These are phyloP conservation scores for Imbricaverruca yamaguchii DNA, from an alignment of 2,888 invertebrate genomes.

Conservation along the genomic window DNA sequence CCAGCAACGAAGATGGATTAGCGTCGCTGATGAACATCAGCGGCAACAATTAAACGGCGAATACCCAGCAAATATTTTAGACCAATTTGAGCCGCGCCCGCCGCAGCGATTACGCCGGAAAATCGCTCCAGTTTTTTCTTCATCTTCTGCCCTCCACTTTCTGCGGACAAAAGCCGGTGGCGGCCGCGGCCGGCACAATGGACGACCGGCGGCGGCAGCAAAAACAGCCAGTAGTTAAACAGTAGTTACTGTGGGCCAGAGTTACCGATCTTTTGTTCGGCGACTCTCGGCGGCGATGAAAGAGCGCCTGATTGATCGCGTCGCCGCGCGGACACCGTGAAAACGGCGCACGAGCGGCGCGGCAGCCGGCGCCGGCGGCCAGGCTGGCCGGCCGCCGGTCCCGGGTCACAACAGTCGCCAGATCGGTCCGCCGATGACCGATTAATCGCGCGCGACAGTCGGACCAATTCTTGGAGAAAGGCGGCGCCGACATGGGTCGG, in stretches of 20 bases:
- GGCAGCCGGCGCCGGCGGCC: no score
- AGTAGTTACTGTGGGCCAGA: background rate
- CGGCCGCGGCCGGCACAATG: background rate
- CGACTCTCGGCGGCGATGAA: background rate
- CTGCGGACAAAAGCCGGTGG: background rate
- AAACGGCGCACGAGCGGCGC: no score
- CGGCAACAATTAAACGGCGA: background rate
- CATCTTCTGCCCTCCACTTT: background rate
- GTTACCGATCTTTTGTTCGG: constrained; percentile 10
- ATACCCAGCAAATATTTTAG: constrained; percentile 15
- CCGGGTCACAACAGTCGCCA: no score
- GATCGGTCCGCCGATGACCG: no score
- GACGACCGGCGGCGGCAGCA: background rate
- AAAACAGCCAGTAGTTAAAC: constrained; percentile 9
- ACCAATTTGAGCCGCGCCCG: background rate
- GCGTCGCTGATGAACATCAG: background rate
- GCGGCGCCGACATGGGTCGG: no score
- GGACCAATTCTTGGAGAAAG: no score
- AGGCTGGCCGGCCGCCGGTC: no score
- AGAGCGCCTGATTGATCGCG: background rate
- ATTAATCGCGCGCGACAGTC: no score
- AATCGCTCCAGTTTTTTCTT: constrained; percentile 15
- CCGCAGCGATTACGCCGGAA: background rate
- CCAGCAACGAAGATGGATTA: background rate
- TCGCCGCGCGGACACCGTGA: background rate